These are phyloP conservation scores for Torymus tubicola DNA, from an alignment of 2,888 invertebrate species.

Conservation along the genomic window DNA sequence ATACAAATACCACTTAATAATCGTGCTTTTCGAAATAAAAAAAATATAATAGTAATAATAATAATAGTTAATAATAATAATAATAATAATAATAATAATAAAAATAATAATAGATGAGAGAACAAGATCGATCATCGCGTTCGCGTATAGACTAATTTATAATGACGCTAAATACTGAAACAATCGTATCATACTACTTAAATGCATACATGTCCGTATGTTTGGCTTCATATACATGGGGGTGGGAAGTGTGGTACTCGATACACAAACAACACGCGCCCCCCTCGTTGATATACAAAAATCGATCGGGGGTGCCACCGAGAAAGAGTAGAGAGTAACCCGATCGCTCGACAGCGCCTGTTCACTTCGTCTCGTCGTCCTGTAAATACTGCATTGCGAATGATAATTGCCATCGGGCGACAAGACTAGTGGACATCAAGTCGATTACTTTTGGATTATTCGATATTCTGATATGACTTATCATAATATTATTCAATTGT, in stretches of 20 bases:
- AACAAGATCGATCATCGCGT: no score
- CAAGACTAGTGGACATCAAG: no score
- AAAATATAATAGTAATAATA: no score
- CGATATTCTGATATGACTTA: no score
- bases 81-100: no score
- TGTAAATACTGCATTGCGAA: no score
- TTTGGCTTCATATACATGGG: slow-evolving; percentile 37
- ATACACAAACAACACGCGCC: background rate
- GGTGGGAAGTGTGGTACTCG: background rate
- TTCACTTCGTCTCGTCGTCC: no score
- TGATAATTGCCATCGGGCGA: no score
- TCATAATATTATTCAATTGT: no score
- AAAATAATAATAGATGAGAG: slow-evolving; percentile 10
- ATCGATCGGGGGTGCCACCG: background rate
- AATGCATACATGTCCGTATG: slow-evolving; percentile 13
- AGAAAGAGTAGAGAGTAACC: background rate
- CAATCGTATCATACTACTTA: slow-evolving; percentile 21
- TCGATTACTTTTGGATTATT: no score
- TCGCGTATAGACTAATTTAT: background rate
- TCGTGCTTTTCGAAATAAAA: background rate
- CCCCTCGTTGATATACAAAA: background rate
- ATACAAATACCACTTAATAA: slow-evolving; percentile 35
- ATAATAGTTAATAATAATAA: no score
- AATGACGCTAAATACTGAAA: slow-evolving; percentile 42
- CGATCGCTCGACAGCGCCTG: no score